phyloP scores from a whole-genome alignment of 2,888 invertebrate species.

The Pristionchus maxplancki region DNA sequence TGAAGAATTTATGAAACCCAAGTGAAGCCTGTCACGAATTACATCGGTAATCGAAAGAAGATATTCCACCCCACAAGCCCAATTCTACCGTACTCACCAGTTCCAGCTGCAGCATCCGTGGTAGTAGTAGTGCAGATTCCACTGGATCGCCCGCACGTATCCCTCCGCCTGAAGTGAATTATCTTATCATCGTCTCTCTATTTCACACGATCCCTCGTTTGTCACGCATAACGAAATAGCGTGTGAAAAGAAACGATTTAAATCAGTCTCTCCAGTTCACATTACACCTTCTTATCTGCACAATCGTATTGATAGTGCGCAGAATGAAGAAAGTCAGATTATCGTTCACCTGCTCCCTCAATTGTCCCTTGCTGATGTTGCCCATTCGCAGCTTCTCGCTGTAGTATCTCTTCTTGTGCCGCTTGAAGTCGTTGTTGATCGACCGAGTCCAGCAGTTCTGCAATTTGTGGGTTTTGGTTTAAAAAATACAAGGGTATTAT shows the following conservation, averaged over 20 bases:
- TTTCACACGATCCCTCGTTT: not conserved
- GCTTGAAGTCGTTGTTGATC: constrained; percentile 85
- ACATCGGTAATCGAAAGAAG: no score
- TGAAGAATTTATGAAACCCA: not conserved
- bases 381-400: constrained; percentile 89
- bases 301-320: no score
- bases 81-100: constrained; percentile 84
- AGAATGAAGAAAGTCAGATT: no score
- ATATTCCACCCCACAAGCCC: not conserved
- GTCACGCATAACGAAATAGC: not conserved
- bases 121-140: constrained; percentile 97
- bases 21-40: not conserved
- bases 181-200: constrained; percentile 84
- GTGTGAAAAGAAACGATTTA: no score
- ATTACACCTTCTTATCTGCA: no score
- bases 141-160: constrained; percentile 94
- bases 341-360: constrained; percentile 38
- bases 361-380: constrained; percentile 82
- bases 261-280: no score
- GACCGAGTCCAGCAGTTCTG: constrained; percentile 74
- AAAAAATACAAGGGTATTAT: no score
- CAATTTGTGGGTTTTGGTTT: no score
- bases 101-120: constrained; percentile 97
- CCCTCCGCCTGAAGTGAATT: constrained; percentile 83
- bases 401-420: constrained; percentile 93